A percentile compares a stretch with the other conserved stretches of the same genome.
These are phyloP conservation scores for Hipparchia semele DNA, from an alignment of 2,888 invertebrate species.

Conservation along the genomic window DNA sequence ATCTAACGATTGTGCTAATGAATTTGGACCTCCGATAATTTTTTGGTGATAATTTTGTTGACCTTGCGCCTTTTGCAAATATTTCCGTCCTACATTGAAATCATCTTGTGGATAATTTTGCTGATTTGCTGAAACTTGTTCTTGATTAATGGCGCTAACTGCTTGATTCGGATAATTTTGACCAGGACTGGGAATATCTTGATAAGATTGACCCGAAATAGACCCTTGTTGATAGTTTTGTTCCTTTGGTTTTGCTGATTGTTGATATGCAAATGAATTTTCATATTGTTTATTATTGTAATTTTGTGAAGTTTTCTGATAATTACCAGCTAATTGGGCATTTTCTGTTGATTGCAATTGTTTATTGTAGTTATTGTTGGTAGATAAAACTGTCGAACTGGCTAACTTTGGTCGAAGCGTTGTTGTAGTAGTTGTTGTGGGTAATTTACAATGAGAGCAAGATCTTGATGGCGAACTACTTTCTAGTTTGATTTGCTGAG, in stretches of 20 bases:
- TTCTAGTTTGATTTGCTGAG: slow-evolving; percentile 19
- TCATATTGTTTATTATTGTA: slow-evolving; percentile 11
- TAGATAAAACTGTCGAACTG: slow-evolving; percentile 1
- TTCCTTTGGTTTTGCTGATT: neutral
- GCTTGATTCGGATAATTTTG: slow-evolving; percentile 13
- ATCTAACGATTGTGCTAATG: slow-evolving; percentile 1
- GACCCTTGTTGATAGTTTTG: neutral
- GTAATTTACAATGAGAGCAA: slow-evolving; percentile 84
- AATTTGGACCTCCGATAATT: neutral
- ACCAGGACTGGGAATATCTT: neutral
- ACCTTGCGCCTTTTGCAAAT: slow-evolving; percentile 14
- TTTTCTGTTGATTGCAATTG: slow-evolving; percentile 6
- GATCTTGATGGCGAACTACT: slow-evolving; percentile 62
- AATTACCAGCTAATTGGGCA: neutral
- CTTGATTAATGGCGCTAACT: neutral
- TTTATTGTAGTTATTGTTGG: slow-evolving; percentile 13
- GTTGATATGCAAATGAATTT: neutral
- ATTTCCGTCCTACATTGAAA: slow-evolving; percentile 18
- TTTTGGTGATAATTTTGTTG: slow-evolving; percentile 4
- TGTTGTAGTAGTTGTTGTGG: slow-evolving; percentile 78
- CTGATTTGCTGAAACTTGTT: slow-evolving; percentile 3
- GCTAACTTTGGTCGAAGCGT: slow-evolving; percentile 55
- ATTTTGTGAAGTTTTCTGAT: slow-evolving; percentile 5
- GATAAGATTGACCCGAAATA: neutral
- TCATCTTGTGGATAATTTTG: slow-evolving; percentile 15